A percentile compares a stretch with the other conserved stretches of the same genome.
Conservation (phyloP, 2,888 invertebrate species). For the Auanema sp. region DNA sequence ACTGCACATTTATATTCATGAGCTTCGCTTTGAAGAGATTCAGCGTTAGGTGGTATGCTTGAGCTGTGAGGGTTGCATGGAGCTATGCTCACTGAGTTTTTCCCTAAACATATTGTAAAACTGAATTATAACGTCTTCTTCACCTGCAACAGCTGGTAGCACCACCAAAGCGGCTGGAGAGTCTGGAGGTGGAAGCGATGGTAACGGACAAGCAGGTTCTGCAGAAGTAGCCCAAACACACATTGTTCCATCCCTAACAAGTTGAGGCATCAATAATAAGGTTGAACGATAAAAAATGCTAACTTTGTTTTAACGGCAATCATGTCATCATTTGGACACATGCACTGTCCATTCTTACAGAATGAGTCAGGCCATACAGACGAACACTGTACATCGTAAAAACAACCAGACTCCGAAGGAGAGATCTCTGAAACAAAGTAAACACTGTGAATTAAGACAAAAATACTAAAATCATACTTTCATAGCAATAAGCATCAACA, state of each 20-base stretch:
- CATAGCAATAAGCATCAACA: constrained; percentile 48
- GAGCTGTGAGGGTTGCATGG: constrained; percentile 38
- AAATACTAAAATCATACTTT: constrained; percentile 26
- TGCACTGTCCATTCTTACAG: constrained; percentile 41
- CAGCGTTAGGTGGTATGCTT: constrained; percentile 32
- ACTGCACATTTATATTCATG: constrained; percentile 40
- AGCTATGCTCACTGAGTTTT: constrained; percentile 41
- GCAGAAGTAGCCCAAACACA: constrained; percentile 41
- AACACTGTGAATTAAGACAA: not conserved
- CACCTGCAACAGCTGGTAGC: constrained; percentile 38
- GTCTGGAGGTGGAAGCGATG: constrained; percentile 46
- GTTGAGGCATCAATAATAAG: not conserved
- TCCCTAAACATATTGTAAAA: no score
- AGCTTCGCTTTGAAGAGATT: constrained; percentile 27
- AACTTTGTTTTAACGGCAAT: constrained; percentile 47
- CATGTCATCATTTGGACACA: constrained; percentile 50
- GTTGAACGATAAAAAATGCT: not conserved
- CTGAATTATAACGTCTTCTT: not conserved
- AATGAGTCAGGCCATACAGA: constrained; percentile 51
- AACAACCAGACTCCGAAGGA: constrained; percentile 44
- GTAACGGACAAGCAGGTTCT: constrained; percentile 46
- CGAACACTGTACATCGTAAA: constrained; percentile 47
- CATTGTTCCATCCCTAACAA: constrained; percentile 42
- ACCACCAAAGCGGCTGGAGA: constrained; percentile 43
- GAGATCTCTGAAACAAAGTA: constrained; percentile 39